These are phyloP conservation scores for Alentia gelatinosa DNA, from an alignment of 2,888 invertebrate genomes.

Conservation along the genomic window DNA sequence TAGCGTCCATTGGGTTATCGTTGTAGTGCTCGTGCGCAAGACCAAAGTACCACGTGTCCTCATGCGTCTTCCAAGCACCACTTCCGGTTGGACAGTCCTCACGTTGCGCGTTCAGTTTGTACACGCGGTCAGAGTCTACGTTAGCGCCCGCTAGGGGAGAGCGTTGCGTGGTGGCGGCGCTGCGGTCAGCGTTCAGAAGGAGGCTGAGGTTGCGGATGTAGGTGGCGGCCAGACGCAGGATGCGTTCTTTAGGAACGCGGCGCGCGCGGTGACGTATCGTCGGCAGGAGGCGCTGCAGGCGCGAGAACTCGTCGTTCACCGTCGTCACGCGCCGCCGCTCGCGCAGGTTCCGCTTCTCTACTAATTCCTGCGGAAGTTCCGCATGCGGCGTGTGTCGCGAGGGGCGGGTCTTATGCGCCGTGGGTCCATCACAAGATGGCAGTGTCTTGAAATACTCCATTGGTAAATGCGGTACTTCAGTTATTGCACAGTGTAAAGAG, in stretches of 20 bases:
- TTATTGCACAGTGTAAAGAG: too few relatives aligned
- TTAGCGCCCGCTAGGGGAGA: too few relatives aligned
- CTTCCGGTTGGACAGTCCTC: background rate
- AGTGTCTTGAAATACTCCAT: too few relatives aligned
- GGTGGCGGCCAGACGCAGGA: background rate
- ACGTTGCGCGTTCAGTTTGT: too few relatives aligned
- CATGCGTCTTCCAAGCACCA: background rate
- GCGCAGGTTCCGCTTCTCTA: background rate
- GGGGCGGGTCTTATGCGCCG: too few relatives aligned
- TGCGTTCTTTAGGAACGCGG: background rate
- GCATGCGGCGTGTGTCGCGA: background rate
- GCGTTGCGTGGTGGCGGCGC: too few relatives aligned
- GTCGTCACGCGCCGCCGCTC: constrained; percentile 6
- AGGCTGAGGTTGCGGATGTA: background rate
- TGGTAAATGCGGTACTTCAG: too few relatives aligned
- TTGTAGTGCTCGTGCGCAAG: background rate
- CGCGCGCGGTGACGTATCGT: background rate
- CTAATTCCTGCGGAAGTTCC: background rate
- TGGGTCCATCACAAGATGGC: too few relatives aligned
- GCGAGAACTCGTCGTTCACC: constrained; percentile 14
- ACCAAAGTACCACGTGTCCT: background rate
- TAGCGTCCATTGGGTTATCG: background rate
- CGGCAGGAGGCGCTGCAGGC: constrained; percentile 13
- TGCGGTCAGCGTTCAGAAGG: background rate
- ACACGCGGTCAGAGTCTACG: too few relatives aligned